Base-by-base conservation (phyloP, 2,888 invertebrate species). In the Deilephila porcellus region DNA sequence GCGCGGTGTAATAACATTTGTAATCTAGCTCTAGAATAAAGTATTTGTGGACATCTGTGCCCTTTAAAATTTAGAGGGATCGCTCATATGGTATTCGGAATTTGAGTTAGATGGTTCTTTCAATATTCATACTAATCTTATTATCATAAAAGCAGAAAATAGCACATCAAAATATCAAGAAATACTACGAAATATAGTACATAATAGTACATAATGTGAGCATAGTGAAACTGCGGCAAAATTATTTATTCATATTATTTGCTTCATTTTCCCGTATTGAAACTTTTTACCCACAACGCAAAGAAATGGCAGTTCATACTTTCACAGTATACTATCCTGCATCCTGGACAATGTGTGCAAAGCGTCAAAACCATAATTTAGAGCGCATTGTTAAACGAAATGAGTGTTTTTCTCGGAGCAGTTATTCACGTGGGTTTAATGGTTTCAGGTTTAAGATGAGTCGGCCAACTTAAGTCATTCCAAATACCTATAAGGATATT, bases 381-480 rank as follows among this genome's bases (percentile, higher is more conserved):
- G 4, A 52, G 25, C 25, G 25, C 25, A 67, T 67, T 67, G 67
- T 52, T 67, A 52, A 45, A 52, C 52, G 25, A 25, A 64, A 67
- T 67, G 52, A 67, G 52, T 67, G 25, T 25, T 67, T 52, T 67
- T 67, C 67, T 67, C 25, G 67, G 45, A 67, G 67, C 45, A 6
- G 20, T 67, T 52, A 67, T 67, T 67, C 67, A 67, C 17, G 37
- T 63, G 63, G 67, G 17, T 29, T 67, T 52, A 52, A 25, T 52
- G 52, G 6, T 45, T 45, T 45, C 52, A 25, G 52, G 20, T 52
- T 45, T 25, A 6, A 4, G 67, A 67, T 67, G 52, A 67, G 67
- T 52, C 52, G 67, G 17, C 52, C 25, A 25, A 25, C 52, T 67
- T 52, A 45, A 11, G 45, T 45, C 45, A 45, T 45, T 14, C 11